phyloP scores from a whole-genome alignment of 53 echinoderm and acorn worm species.

The Temnopleurus reevesii region DNA sequence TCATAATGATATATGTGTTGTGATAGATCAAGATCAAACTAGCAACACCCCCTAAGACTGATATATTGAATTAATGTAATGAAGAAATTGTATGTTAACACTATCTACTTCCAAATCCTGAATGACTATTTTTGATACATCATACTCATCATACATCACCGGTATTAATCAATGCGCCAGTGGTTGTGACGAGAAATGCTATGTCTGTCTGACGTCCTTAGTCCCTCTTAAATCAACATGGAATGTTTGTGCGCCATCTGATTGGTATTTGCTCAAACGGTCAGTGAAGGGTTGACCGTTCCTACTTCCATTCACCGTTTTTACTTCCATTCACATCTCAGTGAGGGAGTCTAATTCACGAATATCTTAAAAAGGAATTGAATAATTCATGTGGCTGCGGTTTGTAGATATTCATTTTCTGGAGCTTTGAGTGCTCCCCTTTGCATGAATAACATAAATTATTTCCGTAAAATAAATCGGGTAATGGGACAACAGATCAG shows the following conservation, averaged over 20 bases:
- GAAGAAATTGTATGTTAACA: too few species aligned
- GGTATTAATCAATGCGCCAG: slow-evolving; percentile 9
- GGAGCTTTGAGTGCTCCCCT: too few species aligned
- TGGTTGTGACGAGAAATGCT: not conserved
- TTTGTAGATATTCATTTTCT: too few species aligned
- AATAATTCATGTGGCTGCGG: not conserved
- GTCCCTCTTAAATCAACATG: slow-evolving; percentile 29
- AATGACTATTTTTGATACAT: not conserved
- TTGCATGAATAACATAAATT: too few species aligned
- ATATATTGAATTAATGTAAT: too few species aligned
- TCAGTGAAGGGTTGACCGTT: slow-evolving; percentile 1
- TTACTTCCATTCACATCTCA: not conserved
- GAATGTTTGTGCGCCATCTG: not conserved
- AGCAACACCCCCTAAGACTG: too few species aligned
- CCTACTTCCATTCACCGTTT: not conserved
- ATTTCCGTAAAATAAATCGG: too few species aligned
- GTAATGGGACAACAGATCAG: too few species aligned
- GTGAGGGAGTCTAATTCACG: not conserved
- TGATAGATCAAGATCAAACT: too few species aligned
- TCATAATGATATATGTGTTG: too few species aligned
- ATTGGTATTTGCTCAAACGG: slow-evolving; percentile 31
- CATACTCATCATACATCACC: not conserved
- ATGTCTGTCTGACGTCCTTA: slow-evolving; percentile 13
- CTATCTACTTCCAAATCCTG: not conserved
- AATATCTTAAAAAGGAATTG: not conserved